Conservation (phyloP, 2,888 invertebrate genomes). For the Crocallis elinguaria region DNA sequence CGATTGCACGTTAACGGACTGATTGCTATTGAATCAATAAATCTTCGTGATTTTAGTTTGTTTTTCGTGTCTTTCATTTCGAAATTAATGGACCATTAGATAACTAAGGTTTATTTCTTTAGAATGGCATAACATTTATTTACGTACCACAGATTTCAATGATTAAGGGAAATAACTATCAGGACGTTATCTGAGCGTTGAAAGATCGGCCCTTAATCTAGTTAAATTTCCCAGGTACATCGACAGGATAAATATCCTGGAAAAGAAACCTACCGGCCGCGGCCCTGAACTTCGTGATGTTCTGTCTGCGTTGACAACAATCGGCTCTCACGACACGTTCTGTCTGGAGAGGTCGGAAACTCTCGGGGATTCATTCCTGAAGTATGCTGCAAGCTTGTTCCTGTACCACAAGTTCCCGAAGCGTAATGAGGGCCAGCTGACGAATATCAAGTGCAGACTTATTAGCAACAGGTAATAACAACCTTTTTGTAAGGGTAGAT, state of each 20-base stretch:
- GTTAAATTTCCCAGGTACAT: constrained; percentile 54
- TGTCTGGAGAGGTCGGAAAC: constrained; percentile 94
- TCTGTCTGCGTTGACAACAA: constrained; percentile 88
- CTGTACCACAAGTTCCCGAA: constrained; percentile 88
- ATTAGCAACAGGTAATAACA: constrained; percentile 90
- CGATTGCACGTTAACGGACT: too few relatives aligned
- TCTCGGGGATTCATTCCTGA: constrained; percentile 95
- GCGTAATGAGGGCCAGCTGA: constrained; percentile 91
- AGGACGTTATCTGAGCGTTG: too few relatives aligned
- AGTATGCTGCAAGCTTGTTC: constrained; percentile 90
- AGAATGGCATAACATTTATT: too few relatives aligned
- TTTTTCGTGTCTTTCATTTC: too few relatives aligned
- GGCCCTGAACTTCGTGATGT: constrained; percentile 80
- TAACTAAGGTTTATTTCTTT: too few relatives aligned
- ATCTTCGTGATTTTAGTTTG: too few relatives aligned
- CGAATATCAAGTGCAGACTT: constrained; percentile 88
- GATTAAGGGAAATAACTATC: too few relatives aligned
- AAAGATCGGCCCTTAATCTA: too few relatives aligned
- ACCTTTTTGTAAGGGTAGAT: too few relatives aligned
- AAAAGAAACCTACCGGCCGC: constrained; percentile 38
- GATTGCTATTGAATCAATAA: too few relatives aligned
- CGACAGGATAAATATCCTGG: constrained; percentile 59
- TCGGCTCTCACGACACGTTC: constrained; percentile 89
- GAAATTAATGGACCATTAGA: too few relatives aligned
- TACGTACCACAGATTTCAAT: too few relatives aligned